Conservation (phyloP, 2,113 vertebrate species). For the Plestiodon gilberti region DNA sequence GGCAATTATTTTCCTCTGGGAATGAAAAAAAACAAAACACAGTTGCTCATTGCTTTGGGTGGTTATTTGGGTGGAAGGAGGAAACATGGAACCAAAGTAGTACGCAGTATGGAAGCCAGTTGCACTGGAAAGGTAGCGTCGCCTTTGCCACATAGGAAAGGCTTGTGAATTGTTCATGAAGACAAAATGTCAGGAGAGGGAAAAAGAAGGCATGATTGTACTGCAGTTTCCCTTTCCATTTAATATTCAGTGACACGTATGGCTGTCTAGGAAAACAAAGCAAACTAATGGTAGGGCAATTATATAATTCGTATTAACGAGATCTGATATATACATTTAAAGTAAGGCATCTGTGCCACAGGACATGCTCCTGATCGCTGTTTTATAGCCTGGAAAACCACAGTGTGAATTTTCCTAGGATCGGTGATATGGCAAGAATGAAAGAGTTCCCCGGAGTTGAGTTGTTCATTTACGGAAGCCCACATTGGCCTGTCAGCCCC, state of each 20-base stretch:
- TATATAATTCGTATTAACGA: not conserved
- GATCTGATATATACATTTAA: not conserved
- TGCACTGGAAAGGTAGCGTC: not conserved
- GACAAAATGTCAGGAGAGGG: not conserved
- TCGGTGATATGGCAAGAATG: not conserved
- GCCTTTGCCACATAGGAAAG: not conserved
- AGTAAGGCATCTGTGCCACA: not conserved
- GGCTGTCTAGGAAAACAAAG: not conserved
- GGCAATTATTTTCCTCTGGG: not conserved
- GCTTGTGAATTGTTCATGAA: not conserved
- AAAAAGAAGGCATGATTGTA: not conserved
- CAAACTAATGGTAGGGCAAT: not conserved
- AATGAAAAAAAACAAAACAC: too few species aligned
- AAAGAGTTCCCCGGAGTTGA: not conserved
- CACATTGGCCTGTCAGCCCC: too few species aligned
- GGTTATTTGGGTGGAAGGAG: not conserved
- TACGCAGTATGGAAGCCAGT: too few species aligned
- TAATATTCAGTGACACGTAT: not conserved
- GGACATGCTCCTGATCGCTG: too few species aligned
- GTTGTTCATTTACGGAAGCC: not conserved
- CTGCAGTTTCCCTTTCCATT: not conserved
- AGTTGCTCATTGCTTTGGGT: not conserved
- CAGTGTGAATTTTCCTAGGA: not conserved
- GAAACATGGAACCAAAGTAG: not conserved
- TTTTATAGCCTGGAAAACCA: not conserved